A percentile compares a stretch with the other conserved stretches of the same genome.
Conservation (phyloP, 2,797 vertebrate genomes). For the Typhlichthys subterraneus region DNA sequence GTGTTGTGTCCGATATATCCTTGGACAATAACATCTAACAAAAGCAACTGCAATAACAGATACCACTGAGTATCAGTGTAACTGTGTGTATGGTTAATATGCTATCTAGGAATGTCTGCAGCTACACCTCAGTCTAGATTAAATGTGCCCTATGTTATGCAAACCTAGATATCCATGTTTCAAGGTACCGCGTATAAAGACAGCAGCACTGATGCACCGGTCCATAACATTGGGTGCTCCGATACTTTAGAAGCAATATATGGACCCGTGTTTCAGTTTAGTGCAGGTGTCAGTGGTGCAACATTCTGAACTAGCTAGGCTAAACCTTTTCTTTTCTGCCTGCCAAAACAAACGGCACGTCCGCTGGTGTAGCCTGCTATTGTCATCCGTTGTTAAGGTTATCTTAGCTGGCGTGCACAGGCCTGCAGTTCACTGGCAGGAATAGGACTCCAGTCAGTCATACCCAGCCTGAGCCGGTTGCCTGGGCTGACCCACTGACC, state of each 20-base stretch:
- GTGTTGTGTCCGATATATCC: slow-evolving; percentile 3
- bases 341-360: neutral
- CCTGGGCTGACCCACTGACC: slow-evolving; percentile 82
- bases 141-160: neutral
- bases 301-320: neutral
- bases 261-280: neutral
- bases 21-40: neutral
- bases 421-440: slow-evolving; percentile 25
- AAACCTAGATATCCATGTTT: neutral
- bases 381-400: slow-evolving; percentile 33
- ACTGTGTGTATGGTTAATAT: neutral
- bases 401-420: slow-evolving; percentile 26
- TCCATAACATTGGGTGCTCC: no score
- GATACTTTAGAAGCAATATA: neutral
- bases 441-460: slow-evolving; percentile 59
- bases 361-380: neutral
- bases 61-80: neutral
- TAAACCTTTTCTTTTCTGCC: neutral
- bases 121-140: neutral
- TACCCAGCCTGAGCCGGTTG: slow-evolving; percentile 59
- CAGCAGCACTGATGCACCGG: neutral
- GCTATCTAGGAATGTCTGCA: slow-evolving; percentile 3
- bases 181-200: neutral
- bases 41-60: neutral
- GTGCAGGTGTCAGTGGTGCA: neutral